Evolutionary conservation across 2,113 vertebrate genomes (phyloP).

Genomic region (Columbina picui): DNA sequence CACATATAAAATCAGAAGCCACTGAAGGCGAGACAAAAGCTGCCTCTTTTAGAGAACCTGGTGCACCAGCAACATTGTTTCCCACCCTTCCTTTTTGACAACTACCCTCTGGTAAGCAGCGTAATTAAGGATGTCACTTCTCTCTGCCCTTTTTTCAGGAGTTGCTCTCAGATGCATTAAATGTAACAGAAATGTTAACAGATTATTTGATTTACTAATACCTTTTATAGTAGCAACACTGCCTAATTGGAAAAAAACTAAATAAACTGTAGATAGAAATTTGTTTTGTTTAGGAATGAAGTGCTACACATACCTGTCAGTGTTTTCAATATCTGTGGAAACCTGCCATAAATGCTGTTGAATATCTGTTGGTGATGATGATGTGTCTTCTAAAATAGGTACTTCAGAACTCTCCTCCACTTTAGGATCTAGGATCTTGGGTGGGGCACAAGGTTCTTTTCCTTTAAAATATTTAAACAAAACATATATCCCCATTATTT

Average conservation of each 20-base stretch:
- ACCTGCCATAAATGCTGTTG: conserved; percentile 90
- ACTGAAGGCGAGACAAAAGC: not conserved
- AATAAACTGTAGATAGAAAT: not conserved
- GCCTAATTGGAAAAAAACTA: not conserved
- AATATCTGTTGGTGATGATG: conserved; percentile 85
- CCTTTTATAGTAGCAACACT: not conserved
- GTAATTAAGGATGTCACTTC: not conserved
- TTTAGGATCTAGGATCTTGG: conserved; percentile 81
- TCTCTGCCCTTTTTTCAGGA: not conserved
- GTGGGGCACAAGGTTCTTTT: conserved; percentile 78
- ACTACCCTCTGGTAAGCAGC: not conserved
- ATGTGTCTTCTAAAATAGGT: conserved; percentile 90
- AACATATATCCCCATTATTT: not conserved
- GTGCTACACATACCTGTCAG: conserved; percentile 82
- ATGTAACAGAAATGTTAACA: not conserved
- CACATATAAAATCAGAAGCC: not conserved
- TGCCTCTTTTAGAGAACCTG: not conserved
- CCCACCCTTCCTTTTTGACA: not conserved
- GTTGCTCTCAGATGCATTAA: not conserved
- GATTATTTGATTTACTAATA: not conserved
- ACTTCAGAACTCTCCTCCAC: conserved; percentile 87
- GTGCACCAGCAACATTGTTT: not conserved
- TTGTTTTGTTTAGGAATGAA: not conserved
- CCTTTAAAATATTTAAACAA: conserved; percentile 78
- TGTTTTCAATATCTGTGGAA: conserved; percentile 93